phyloP scores from a whole-genome alignment of 2,888 invertebrate genomes.

The Dromius quadrimaculatus region DNA sequence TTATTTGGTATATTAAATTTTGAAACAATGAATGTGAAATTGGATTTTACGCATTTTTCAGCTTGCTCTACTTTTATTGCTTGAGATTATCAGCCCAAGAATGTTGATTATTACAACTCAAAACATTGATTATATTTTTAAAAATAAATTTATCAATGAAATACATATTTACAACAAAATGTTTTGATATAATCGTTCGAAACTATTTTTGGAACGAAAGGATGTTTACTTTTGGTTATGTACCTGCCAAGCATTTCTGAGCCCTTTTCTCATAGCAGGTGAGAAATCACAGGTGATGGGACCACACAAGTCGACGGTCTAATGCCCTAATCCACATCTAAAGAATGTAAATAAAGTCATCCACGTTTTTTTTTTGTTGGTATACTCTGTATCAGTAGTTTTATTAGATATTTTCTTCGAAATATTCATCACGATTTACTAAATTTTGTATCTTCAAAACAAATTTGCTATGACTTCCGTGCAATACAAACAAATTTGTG shows the following conservation, averaged over 20 bases:
- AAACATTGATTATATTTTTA: neutral
- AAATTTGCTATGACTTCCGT: too few relatives aligned
- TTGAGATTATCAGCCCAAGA: neutral
- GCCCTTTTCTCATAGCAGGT: conserved; percentile 8
- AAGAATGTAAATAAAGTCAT: too few relatives aligned
- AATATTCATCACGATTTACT: too few relatives aligned
- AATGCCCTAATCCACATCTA: conserved; percentile 16
- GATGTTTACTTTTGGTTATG: neutral
- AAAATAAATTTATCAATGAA: neutral
- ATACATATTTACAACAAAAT: too few relatives aligned
- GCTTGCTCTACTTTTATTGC: neutral
- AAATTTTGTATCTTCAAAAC: too few relatives aligned
- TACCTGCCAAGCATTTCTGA: conserved; percentile 10
- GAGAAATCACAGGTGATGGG: conserved; percentile 31
- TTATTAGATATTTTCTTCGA: too few relatives aligned
- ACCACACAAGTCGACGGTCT: conserved; percentile 29
- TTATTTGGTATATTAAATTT: too few relatives aligned
- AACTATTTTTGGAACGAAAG: neutral
- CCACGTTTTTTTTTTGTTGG: too few relatives aligned
- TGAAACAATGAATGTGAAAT: conserved; percentile 3
- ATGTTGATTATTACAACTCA: neutral
- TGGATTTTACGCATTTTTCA: neutral
- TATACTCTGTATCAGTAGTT: too few relatives aligned
- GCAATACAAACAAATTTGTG: too few relatives aligned
- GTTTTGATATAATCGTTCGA: neutral